These are phyloP conservation scores for Girardinus metallicus DNA, from an alignment of 2,797 vertebrate species.

Conservation along the genomic window DNA sequence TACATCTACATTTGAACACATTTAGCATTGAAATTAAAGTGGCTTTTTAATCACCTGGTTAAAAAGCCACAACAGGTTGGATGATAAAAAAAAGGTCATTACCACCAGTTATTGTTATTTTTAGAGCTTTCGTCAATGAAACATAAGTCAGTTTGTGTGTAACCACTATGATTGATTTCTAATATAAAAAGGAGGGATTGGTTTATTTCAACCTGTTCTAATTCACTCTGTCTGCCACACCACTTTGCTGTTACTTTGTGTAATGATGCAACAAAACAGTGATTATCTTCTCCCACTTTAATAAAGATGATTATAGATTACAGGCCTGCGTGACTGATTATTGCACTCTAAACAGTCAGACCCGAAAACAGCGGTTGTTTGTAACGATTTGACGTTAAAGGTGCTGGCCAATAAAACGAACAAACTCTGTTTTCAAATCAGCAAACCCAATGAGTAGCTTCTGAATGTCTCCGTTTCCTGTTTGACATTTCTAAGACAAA, in stretches of 20 bases:
- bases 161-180: not conserved
- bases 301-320: not conserved
- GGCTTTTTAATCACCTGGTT: not conserved
- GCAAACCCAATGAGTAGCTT: not conserved
- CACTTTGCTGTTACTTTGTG: not conserved
- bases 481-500: conserved; percentile 1
- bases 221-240: not conserved
- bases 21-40: not conserved
- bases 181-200: not conserved
- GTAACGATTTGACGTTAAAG: not conserved
- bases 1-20: not conserved
- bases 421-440: not conserved
- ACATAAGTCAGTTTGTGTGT: not conserved
- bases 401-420: not conserved
- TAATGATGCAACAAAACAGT: not conserved
- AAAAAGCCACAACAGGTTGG: not conserved
- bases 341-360: not conserved
- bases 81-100: not conserved
- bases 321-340: not conserved
- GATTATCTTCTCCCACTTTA: conserved; percentile 9
- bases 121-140: not conserved
- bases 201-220: not conserved
- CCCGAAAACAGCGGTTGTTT: not conserved
- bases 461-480: not conserved
- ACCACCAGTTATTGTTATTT: not conserved